phyloP scores from a whole-genome alignment of 2,888 invertebrate species.

The Dorcus hopei region DNA sequence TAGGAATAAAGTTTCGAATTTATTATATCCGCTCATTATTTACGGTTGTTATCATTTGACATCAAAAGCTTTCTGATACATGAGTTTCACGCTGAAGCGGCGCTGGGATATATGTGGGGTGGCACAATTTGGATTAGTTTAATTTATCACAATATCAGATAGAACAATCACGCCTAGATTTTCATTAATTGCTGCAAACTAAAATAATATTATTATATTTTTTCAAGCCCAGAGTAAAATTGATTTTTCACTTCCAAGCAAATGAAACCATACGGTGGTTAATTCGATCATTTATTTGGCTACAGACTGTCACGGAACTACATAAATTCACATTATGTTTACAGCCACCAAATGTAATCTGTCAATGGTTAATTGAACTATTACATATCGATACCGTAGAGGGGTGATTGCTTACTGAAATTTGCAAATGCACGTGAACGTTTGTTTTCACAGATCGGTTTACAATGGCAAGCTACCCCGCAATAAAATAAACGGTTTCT shows the following conservation, averaged over 20 bases:
- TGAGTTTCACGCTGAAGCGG: slow-evolving; percentile 1
- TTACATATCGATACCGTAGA: slow-evolving; percentile 26
- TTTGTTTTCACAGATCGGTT: neutral
- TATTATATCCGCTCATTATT: neutral
- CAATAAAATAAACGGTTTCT: neutral
- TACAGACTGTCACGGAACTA: slow-evolving; percentile 4
- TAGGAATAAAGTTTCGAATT: no score
- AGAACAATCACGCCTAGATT: slow-evolving; percentile 8
- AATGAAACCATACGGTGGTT: neutral
- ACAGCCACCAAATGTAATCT: slow-evolving; percentile 34
- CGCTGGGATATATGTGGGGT: neutral
- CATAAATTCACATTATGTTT: slow-evolving; percentile 27
- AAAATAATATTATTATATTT: neutral
- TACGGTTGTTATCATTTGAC: slow-evolving; percentile 4
- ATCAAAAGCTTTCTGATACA: slow-evolving; percentile 3
- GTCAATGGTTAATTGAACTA: slow-evolving; percentile 35
- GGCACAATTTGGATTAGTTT: slow-evolving; percentile 19
- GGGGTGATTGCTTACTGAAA: slow-evolving; percentile 4
- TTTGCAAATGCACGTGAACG: neutral
- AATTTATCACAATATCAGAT: slow-evolving; percentile 21
- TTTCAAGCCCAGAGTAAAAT: neutral
- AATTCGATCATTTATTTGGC: neutral
- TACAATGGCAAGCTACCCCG: no score
- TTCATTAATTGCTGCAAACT: neutral
- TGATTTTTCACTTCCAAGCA: neutral